Base-by-base conservation (phyloP, 2,113 vertebrate genomes). In the Pelecanoides urinatrix region DNA sequence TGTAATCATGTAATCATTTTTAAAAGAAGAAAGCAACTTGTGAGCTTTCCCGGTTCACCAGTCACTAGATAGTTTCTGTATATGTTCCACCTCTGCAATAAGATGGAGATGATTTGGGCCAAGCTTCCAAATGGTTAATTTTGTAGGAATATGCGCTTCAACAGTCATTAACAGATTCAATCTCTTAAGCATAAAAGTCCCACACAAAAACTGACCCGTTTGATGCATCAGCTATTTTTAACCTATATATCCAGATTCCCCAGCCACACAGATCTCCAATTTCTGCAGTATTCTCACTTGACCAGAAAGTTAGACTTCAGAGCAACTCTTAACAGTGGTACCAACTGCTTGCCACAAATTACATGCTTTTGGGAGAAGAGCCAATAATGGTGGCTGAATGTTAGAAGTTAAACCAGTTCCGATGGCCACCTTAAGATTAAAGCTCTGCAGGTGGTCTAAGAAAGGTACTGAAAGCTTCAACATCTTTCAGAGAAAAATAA, bases 151-250 rank as follows among this genome's bases (percentile, higher is more conserved):
- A 89, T 38, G 36, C 5, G 21, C 8, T 55, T 92, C 56, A 88
- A 82, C 74, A 84, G 78, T 56, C n/a, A 5, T 65, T 91, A 96
- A 66, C 50, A 82, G 83, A 88, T 94, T 92, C 71, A 92, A 52
- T 49, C 65, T 89, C 73, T 76, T 94, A 74, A 87, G 88, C 19
- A 36, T 78, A 78, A 68, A 96, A 95, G 87, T 93, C 94, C 34
- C 74, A 90, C 11, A 16, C 71, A 94, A 94, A 97, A 95, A 94
- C 16, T 96, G 96, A 90, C 71, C 82, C 25, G 5, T 84, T 94
- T 94, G 84, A 96, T 92, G 77, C 52, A 85, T 81, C 36, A 53
- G 72, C 75, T 97, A 74, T 96, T 98, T 98, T 97, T 97, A 97
- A 95, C 78, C 10, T 81, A 16, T 50, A 34, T 10, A 40, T 94